These are phyloP conservation scores for Archegozetes longisetosus DNA, from an alignment of 1,140 invertebrate species.

Conservation along the genomic window DNA sequence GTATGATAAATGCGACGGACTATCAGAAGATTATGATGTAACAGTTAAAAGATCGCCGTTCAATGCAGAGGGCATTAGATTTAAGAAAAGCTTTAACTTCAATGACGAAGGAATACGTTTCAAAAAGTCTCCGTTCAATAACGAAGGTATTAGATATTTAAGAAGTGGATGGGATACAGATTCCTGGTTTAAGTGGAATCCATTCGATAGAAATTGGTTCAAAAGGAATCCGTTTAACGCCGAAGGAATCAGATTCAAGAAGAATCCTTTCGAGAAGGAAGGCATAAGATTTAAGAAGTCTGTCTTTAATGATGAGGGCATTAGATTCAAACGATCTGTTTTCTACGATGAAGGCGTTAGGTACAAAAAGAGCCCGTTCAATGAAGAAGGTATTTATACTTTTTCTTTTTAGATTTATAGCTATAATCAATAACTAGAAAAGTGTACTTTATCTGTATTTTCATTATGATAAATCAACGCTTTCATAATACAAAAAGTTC, in stretches of 20 bases:
- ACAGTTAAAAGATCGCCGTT: not conserved
- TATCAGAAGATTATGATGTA: not conserved
- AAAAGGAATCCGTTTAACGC: conserved; percentile 8
- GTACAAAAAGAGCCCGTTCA: conserved; percentile 9
- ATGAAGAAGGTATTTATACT: conserved; percentile 11
- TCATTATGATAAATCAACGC: no score
- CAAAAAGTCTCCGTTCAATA: conserved; percentile 9
- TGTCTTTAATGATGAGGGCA: conserved; percentile 8
- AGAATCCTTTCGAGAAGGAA: conserved; percentile 8
- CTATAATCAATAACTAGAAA: no score
- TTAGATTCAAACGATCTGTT: conserved; percentile 2
- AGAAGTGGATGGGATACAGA: not conserved
- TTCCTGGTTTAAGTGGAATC: not conserved
- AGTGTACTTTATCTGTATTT: no score
- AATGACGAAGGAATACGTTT: conserved; percentile 7
- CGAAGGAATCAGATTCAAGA: conserved; percentile 10
- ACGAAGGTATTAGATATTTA: conserved; percentile 6
- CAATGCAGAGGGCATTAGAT: not conserved
- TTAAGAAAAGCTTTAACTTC: not conserved
- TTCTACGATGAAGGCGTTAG: conserved; percentile 9
- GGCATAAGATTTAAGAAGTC: conserved; percentile 11
- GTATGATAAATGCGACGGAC: not conserved
- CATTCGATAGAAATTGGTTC: conserved; percentile 2
- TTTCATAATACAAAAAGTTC: no score
- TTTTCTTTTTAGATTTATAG: no score